Conservation (phyloP, 2,113 vertebrate species). For the Meles meles region DNA sequence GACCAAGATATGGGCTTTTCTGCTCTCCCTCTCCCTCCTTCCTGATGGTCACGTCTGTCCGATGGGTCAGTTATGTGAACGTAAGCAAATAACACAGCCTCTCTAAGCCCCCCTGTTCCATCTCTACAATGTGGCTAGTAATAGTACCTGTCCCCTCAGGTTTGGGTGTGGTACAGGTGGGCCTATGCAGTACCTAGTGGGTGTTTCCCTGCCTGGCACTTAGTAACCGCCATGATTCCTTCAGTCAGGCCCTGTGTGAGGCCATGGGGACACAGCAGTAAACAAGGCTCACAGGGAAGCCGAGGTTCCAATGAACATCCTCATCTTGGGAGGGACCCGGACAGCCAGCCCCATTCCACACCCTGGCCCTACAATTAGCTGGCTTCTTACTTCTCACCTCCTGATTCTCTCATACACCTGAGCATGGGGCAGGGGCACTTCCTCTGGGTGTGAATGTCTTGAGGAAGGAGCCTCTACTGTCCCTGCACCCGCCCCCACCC, state of each 20-base stretch:
- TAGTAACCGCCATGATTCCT: neutral
- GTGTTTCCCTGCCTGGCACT: neutral
- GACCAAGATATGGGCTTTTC: neutral
- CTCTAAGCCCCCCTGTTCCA: neutral
- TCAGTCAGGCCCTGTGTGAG: neutral
- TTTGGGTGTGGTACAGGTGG: neutral
- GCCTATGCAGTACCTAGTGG: neutral
- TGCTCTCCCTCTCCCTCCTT: neutral
- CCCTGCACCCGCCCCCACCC: neutral
- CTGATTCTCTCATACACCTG: neutral
- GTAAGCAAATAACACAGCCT: neutral
- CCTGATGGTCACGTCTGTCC: neutral
- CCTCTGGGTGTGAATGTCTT: neutral
- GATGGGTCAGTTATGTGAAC: neutral
- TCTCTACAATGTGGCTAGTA: neutral
- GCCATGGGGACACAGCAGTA: neutral
- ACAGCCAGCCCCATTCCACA: neutral
- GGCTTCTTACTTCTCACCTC: neutral
- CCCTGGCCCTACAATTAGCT: neutral
- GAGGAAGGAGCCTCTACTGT: neutral
- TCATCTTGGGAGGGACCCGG: neutral
- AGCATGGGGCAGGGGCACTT: neutral
- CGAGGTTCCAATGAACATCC: neutral
- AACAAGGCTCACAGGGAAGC: neutral
- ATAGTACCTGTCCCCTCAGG: neutral